Percentiles rank a stretch among this genome's conserved stretches.
Conservation (phyloP, 2,888 invertebrate genomes). For the Xanthia togata region DNA sequence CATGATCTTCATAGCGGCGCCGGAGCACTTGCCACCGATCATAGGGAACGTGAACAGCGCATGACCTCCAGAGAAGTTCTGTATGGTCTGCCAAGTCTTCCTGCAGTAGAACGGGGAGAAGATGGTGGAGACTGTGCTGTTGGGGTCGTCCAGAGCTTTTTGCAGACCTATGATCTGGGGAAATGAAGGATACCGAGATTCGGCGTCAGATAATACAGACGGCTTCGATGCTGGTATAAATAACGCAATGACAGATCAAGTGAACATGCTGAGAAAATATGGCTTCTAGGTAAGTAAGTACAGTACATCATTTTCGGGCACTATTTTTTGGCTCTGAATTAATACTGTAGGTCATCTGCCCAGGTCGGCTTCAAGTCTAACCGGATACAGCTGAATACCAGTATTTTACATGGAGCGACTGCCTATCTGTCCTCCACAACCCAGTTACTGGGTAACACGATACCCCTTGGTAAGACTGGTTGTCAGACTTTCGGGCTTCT, state of each 20-base stretch:
- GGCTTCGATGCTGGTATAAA: neutral
- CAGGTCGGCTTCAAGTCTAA: too few species aligned
- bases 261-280: neutral
- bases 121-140: constrained; percentile 95
- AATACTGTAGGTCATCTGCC: too few species aligned
- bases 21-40: constrained; percentile 97
- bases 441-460: too few species aligned
- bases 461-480: too few species aligned
- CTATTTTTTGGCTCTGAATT: neutral
- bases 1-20: constrained; percentile 98
- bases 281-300: neutral
- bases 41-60: constrained; percentile 97
- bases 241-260: neutral
- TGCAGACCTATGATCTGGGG: constrained; percentile 95
- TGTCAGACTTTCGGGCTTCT: too few species aligned
- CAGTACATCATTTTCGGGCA: neutral
- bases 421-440: too few species aligned
- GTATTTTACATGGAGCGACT: too few species aligned
- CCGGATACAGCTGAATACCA: too few species aligned
- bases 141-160: constrained; percentile 92
- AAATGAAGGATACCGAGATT: neutral
- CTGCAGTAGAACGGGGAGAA: constrained; percentile 95
- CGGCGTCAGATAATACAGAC: too few species aligned
- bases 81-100: constrained; percentile 93
- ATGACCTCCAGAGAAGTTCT: constrained; percentile 93